Conservation (phyloP, 1,140 invertebrate genomes). For the Pseudachorutes palmiensis region DNA sequence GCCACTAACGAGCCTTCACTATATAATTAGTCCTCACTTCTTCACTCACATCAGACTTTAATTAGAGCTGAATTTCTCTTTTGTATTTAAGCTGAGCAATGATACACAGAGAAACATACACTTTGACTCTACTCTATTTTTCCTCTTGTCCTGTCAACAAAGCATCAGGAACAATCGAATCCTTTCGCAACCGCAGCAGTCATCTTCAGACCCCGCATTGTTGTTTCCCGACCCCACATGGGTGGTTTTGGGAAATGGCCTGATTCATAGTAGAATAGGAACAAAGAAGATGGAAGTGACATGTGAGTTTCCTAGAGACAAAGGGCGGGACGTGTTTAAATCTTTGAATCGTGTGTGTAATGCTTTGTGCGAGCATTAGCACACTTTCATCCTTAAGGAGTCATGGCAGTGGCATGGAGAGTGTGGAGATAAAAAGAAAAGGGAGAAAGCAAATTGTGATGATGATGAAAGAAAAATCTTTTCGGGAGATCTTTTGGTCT, state of each 20-base stretch:
- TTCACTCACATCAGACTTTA: conserved; percentile 12
- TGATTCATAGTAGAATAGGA: too few species aligned
- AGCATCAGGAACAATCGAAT: too few species aligned
- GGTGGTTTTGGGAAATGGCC: too few species aligned
- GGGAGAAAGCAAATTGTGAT: conserved; percentile 27
- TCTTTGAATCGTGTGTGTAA: neutral
- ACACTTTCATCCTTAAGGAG: conserved; percentile 8
- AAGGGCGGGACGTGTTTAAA: neutral
- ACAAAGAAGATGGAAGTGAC: neutral
- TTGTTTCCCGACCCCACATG: too few species aligned
- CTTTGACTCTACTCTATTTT: too few species aligned
- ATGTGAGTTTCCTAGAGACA: neutral
- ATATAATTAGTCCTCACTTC: conserved; percentile 1
- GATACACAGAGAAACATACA: too few species aligned
- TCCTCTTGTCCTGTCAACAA: too few species aligned
- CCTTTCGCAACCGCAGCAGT: too few species aligned
- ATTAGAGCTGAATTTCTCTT: conserved; percentile 8
- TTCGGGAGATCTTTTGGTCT: conserved; percentile 18
- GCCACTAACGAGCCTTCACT: conserved; percentile 8
- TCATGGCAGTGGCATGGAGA: too few species aligned
- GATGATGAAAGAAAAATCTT: conserved; percentile 29
- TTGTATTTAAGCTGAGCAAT: neutral
- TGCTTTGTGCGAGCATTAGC: conserved; percentile 10
- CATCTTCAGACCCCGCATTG: too few species aligned
- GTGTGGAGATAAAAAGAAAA: conserved; percentile 14